Evolutionary conservation across 2,888 invertebrate genomes (phyloP), one percentile per base, ranked within the genome.

Genomic region (Ceriagrion tenellum): DNA sequence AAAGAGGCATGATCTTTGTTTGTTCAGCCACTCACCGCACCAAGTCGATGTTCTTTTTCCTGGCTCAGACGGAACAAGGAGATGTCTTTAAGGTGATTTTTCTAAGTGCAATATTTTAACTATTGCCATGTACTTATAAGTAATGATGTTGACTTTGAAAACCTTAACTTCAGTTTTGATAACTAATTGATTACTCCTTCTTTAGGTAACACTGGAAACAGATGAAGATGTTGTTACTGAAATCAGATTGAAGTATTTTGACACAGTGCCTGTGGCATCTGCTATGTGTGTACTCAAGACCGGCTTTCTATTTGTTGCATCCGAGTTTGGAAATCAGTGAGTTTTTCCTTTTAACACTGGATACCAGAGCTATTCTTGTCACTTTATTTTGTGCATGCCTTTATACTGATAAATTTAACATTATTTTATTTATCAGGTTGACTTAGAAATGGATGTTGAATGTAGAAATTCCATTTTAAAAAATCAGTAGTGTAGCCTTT

Each of bases 301-400:
- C 95, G 99, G 99, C 3, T 99, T 99, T 97, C 97, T 99, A 35
- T 99, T 99, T 97, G 99, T 99, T 20, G 99, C 99, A 0, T 98
- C 99, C 56, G 99, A 99, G 97, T 99, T 99, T 98, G 99, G 99
- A 96, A 99, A 99, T 97, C 99, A 99, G 99, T 99, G 97, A 98
- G 99, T 98, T 96, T 95, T 81, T 26, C 10, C 26, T 69, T 23
- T n/a, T 1, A 69, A 23, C 1, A 26, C 10, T 69, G 2, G 18
- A 12, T 69, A 0, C 69, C n/a, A 3, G 26, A 18, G 69, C 8
- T 26, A 69, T 59, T 47, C 8, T 4, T 47, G 47, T 47, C 47
- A 47, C 4, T 47, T 47, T 47, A 47, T 47, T 47, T 47, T 47
- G 47, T 47, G 47, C 47, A 47, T 47, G 47, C 47, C 2, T 47